These are phyloP conservation scores for Dolichopus griseipennis DNA, from an alignment of 2,888 invertebrate genomes.

Conservation along the genomic window DNA sequence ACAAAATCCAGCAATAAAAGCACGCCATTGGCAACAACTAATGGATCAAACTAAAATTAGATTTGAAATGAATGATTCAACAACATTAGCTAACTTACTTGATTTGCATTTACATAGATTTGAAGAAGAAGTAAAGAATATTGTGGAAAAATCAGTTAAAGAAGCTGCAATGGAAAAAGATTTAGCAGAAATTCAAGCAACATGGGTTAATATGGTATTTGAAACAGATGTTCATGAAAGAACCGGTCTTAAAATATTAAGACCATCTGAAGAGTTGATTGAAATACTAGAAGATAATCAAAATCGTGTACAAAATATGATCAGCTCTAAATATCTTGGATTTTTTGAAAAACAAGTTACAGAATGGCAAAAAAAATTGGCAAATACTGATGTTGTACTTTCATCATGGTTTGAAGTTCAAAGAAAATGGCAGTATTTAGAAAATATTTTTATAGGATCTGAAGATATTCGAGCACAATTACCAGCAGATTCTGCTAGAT, in stretches of 20 bases:
- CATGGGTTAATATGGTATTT: slow-evolving; percentile 79
- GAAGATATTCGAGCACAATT: slow-evolving; percentile 88
- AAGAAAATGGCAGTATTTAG: slow-evolving; percentile 87
- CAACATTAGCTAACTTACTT: slow-evolving; percentile 79
- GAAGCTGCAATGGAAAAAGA: slow-evolving; percentile 96
- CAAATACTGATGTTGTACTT: slow-evolving; percentile 80
- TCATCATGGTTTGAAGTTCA: slow-evolving; percentile 82
- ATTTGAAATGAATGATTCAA: slow-evolving; percentile 45
- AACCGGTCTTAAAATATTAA: slow-evolving; percentile 66
- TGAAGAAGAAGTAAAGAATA: slow-evolving; percentile 90
- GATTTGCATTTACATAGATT: slow-evolving; percentile 82
- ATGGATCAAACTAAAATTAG: slow-evolving; percentile 83
- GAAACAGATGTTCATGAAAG: slow-evolving; percentile 70
- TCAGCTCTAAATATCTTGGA: slow-evolving; percentile 85
- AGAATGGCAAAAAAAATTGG: slow-evolving; percentile 79
- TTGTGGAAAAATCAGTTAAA: slow-evolving; percentile 92
- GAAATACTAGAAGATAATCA: slow-evolving; percentile 94
- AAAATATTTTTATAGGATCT: slow-evolving; percentile 91
- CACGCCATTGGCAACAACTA: slow-evolving; percentile 88
- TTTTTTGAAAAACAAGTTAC: slow-evolving; percentile 78
- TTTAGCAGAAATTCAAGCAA: slow-evolving; percentile 70
- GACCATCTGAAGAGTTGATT: slow-evolving; percentile 77
- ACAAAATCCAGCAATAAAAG: slow-evolving; percentile 88
- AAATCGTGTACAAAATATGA: slow-evolving; percentile 87
- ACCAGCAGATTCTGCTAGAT: slow-evolving; percentile 82